Conservation (phyloP, 2,888 invertebrate genomes). For the Pinctada fucata region DNA sequence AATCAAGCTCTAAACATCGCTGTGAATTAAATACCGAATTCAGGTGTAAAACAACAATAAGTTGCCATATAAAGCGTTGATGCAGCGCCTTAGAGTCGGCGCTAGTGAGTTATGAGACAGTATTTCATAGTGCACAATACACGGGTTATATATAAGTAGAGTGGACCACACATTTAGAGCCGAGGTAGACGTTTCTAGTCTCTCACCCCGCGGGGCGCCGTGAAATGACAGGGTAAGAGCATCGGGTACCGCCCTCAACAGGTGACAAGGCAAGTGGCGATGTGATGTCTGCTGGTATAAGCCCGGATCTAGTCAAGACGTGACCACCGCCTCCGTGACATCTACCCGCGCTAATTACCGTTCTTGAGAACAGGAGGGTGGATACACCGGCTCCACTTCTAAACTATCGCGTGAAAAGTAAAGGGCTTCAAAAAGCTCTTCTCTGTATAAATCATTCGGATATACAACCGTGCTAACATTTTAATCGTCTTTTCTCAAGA, state of each 20-base stretch:
- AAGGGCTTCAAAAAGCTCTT: constrained; percentile 19
- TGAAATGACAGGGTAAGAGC: constrained; percentile 23
- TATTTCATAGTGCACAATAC: constrained; percentile 22
- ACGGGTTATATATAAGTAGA: not conserved
- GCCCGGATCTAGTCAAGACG: not conserved
- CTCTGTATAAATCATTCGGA: constrained; percentile 4
- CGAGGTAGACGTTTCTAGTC: not conserved
- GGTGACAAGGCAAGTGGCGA: constrained; percentile 3
- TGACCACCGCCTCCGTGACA: constrained; percentile 1
- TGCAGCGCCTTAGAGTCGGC: constrained; percentile 37
- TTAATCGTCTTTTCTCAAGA: constrained; percentile 29
- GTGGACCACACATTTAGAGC: not conserved
- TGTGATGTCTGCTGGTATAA: not conserved
- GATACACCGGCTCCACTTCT: constrained; percentile 7
- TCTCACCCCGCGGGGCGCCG: constrained; percentile 19
- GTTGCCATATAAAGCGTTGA: constrained; percentile 22
- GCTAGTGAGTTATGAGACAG: constrained; percentile 35
- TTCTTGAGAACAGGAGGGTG: constrained; percentile 1
- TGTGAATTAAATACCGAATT: constrained; percentile 36
- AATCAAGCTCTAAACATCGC: constrained; percentile 23
- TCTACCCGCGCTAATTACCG: constrained; percentile 8
- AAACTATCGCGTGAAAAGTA: constrained; percentile 23
- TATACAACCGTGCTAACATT: constrained; percentile 17
- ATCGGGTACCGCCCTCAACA: constrained; percentile 11
- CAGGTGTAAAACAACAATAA: constrained; percentile 36